phyloP scores from a whole-genome alignment of 2,797 vertebrate genomes.

The Caiman crocodilus region DNA sequence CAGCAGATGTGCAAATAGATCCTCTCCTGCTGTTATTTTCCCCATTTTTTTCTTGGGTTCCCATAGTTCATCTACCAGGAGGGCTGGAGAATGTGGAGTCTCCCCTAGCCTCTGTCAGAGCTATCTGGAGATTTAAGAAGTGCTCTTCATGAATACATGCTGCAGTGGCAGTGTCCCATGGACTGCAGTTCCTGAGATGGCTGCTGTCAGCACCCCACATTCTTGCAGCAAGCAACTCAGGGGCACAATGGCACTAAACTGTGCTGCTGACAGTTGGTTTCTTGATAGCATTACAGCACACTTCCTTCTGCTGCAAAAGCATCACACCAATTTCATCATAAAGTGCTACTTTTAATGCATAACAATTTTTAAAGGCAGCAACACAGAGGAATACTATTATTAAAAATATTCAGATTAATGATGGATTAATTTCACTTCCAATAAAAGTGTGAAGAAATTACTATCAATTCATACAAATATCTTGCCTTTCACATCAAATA shows the following conservation, averaged over 20 bases:
- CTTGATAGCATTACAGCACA: neutral
- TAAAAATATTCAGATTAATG: neutral
- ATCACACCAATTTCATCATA: neutral
- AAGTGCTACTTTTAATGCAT: neutral
- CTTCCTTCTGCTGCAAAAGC: neutral
- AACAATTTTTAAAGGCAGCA: neutral
- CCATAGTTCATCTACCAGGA: neutral
- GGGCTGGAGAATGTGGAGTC: neutral
- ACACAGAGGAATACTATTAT: neutral
- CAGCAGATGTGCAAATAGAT: no score
- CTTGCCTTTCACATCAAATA: neutral
- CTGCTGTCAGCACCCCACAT: neutral
- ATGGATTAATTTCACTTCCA: neutral
- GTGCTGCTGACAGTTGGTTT: neutral
- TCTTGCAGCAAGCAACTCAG: neutral
- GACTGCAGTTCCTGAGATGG: neutral
- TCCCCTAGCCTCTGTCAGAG: neutral
- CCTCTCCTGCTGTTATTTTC: no score
- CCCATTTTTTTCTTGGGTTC: neutral
- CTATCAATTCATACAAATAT: neutral
- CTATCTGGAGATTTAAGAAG: neutral
- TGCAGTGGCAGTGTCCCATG: neutral
- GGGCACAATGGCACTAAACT: neutral
- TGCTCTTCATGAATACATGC: neutral
- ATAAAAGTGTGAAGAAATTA: neutral